Evolutionary conservation across 1,140 invertebrate genomes (phyloP), one percentile per base, ranked within the genome.

Genomic region (Drosophila kurseongensis): DNA sequence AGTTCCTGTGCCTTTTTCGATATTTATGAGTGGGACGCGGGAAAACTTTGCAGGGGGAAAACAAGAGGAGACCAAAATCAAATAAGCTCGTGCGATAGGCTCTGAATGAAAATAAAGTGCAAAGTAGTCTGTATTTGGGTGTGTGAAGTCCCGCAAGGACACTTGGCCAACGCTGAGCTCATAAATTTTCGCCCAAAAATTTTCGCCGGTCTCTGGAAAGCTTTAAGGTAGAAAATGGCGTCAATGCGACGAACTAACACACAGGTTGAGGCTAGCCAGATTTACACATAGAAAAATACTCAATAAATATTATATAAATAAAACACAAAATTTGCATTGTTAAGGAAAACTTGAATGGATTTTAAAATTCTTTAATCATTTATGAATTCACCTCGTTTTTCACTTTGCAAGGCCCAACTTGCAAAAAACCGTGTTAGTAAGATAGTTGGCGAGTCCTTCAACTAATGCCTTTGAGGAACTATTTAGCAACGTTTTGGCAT

Each of bases 91-190:
- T 45, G 42, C 40, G 29, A 71, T 69, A 47, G 56, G 51, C 67
- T 51, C 72, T 44, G 71, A 75, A 75, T 75, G 72, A 75, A 86
- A 88, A 86, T 79, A 63, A 88, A 86, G 81, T 85, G 82, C 78
- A 81, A 86, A 73, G 65, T n/a, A 9, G 42, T 63, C n/a, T 50
- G 59, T 60, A 58, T 60, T 51, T 63, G 66, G 63, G 42, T 66
- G 36, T 44, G n/a, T 40, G 41, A 75, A 75, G 66, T 88, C 83
- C 83, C 83, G 71, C 72, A 69, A 83, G 79, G 79, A 73, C 78
- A 75, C 83, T 81, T 82, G 44, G 63, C 48, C 62, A 74, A 59
- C 52, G 47, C 44, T 27, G 51, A 61, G 66, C 55, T 66, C 77
- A 73, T 83, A 88, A 80, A 80, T 85, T 82, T 58, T 44, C 13